phyloP scores from a whole-genome alignment of 2,797 vertebrate species.

The Champsocephalus gunnari region DNA sequence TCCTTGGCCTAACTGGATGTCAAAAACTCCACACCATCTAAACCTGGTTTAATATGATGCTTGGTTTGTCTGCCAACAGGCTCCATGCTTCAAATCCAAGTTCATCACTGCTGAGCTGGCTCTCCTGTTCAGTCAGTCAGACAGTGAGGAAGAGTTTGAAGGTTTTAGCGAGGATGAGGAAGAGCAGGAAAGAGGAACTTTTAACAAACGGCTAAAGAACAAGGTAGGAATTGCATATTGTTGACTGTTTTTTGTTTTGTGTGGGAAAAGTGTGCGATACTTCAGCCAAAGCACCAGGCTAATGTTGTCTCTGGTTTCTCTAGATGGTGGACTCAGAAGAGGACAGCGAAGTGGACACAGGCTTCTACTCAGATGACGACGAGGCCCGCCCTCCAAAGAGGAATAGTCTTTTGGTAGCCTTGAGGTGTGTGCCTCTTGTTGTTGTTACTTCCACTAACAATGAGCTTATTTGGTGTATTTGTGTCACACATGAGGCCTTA shows the following conservation, averaged over 20 bases:
- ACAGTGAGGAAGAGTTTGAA: conserved; percentile 91
- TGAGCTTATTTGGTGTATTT: not conserved
- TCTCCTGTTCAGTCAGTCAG: conserved; percentile 90
- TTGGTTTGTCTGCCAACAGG: conserved; percentile 70
- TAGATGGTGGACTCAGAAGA: conserved; percentile 79
- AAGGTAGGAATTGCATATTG: conserved; percentile 62
- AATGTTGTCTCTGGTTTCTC: not conserved
- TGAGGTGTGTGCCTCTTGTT: conserved; percentile 68
- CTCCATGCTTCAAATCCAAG: conserved; percentile 81
- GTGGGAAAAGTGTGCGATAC: not conserved
- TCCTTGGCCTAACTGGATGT: no score
- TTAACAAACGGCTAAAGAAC: conserved; percentile 59
- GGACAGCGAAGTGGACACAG: conserved; percentile 75
- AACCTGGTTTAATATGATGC: not conserved
- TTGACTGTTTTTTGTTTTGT: not conserved
- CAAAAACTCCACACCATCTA: not conserved
- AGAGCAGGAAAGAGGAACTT: conserved; percentile 48
- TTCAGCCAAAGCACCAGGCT: not conserved
- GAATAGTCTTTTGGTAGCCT: conserved; percentile 90
- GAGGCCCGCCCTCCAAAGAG: conserved; percentile 75
- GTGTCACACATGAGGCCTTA: not conserved
- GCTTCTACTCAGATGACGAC: conserved; percentile 84
- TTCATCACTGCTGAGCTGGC: conserved; percentile 89
- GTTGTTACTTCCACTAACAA: not conserved
- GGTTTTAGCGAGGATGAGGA: conserved; percentile 86